Evolutionary conservation across 2,113 vertebrate genomes (phyloP).

Genomic region (Arenaria interpres): DNA sequence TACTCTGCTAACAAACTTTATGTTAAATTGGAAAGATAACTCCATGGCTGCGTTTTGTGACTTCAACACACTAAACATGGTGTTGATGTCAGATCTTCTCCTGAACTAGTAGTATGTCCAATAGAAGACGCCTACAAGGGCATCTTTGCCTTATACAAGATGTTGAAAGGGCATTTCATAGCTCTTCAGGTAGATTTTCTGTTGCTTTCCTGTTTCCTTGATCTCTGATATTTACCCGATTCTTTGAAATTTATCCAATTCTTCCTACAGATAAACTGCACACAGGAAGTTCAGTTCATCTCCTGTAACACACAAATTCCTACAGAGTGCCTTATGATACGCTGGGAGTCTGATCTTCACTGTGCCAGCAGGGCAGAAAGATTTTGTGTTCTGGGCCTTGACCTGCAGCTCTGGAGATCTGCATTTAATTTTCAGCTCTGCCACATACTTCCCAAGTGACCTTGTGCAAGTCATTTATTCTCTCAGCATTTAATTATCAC

Average conservation of each 20-base stretch:
- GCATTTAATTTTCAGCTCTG: constrained; percentile 68
- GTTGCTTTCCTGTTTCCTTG: neutral
- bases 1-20: neutral
- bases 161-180: neutral
- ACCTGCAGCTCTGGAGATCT: constrained; percentile 61
- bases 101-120: neutral
- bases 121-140: neutral
- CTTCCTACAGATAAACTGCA: neutral
- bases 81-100: neutral
- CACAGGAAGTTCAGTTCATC: neutral
- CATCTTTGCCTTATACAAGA: neutral
- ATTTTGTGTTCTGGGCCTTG: constrained; percentile 54
- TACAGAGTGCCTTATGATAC: neutral
- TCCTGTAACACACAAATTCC: neutral
- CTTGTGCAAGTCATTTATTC: constrained; percentile 69
- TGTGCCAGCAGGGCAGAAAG: constrained; percentile 16
- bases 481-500: constrained; percentile 72
- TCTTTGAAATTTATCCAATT: neutral
- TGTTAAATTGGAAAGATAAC: neutral
- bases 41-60: neutral
- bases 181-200: neutral
- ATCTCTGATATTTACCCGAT: neutral
- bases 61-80: neutral
- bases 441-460: constrained; percentile 69
- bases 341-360: neutral